Percentiles rank a stretch among this genome's conserved stretches.
These are phyloP conservation scores for Chionodraco myersi DNA, from an alignment of 2,113 vertebrate species.

Conservation along the genomic window DNA sequence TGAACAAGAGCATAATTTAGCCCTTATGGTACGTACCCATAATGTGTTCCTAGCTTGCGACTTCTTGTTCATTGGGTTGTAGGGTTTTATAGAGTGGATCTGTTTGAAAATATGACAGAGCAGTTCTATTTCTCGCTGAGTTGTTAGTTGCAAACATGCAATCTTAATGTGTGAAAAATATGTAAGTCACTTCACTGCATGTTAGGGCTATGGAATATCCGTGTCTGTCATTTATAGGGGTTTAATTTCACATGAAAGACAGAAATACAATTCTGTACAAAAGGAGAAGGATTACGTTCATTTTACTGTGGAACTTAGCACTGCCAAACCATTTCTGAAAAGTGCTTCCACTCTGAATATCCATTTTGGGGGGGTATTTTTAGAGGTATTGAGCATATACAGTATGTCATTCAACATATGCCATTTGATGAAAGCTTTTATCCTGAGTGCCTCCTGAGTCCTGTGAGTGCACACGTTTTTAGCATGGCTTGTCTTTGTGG, in stretches of 20 bases:
- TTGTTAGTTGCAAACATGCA: slow-evolving; percentile 28
- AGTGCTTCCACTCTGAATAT: not conserved
- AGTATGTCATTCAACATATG: slow-evolving; percentile 32
- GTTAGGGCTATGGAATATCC: not conserved
- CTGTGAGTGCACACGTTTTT: slow-evolving; percentile 22
- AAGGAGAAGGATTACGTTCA: not conserved
- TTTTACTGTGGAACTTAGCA: not conserved
- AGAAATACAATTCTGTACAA: not conserved
- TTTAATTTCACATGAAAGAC: slow-evolving; percentile 1
- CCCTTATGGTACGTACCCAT: slow-evolving; percentile 45
- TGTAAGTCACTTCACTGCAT: not conserved
- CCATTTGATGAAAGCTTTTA: slow-evolving; percentile 47
- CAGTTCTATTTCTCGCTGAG: not conserved
- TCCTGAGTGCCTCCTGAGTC: slow-evolving; percentile 15
- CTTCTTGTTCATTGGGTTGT: slow-evolving; percentile 11
- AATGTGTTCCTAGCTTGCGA: slow-evolving; percentile 38
- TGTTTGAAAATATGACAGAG: not conserved
- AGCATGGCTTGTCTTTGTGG: not conserved
- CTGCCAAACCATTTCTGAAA: not conserved
- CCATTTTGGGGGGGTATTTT: slow-evolving; percentile 38
- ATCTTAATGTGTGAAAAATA: slow-evolving; percentile 14
- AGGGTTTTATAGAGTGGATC: not conserved
- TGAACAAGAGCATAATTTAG: slow-evolving; percentile 57
- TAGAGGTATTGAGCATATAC: slow-evolving; percentile 13
- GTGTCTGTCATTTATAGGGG: not conserved